Base-by-base conservation (phyloP, 2,113 vertebrate genomes). In the Myodes glareolus region DNA sequence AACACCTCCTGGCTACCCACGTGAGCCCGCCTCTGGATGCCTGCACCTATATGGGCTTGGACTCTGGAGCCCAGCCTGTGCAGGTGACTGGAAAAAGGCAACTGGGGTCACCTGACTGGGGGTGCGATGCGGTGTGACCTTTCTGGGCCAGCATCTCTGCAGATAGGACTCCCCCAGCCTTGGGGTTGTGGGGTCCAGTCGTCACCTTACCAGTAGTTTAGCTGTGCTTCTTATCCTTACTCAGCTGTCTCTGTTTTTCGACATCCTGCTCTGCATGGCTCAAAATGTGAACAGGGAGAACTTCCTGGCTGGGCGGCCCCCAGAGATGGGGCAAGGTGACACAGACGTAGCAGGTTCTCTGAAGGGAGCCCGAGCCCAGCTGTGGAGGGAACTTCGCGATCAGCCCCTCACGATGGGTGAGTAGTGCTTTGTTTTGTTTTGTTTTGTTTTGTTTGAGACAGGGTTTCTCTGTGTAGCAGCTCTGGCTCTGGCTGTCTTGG, bases 1-100 rank as follows among this genome's bases (percentile, higher is more conserved):
- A 99, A 97, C 99, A 98, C 94, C 98, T 99, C n/a, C 98, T 99
- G 75, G 99, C 99, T 97, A 99, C 99, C 55, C 99, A 99, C 0
- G 99, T 99, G 89, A 98, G 98, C 42, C 98, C 99, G 1, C 99
- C 99, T 1, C 98, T 99, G 97, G 99, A 99, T 0, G 99, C 99
- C 92, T 99, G 99, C 98, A 99, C 99, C 70, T 99, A 99, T 96
- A 98, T 99, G 98, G 99, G 99, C 68, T 98, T 99, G 98, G 99
- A 99, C 97, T 99, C 99, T 0, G 99, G 99, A 87, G 99, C 99
- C 78, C 99, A 97, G 2, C 98, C 99, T 81, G 97, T 99, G 31
- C 99, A 99, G 99, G 99, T 99, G 95, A 92, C 33, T 31, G 3
- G 77, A 58, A 63, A 21, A 45, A 13, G 80, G 47, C 1, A 16